phyloP scores from a whole-genome alignment of 2,113 vertebrate genomes.

The Notarius lentiginosus region DNA sequence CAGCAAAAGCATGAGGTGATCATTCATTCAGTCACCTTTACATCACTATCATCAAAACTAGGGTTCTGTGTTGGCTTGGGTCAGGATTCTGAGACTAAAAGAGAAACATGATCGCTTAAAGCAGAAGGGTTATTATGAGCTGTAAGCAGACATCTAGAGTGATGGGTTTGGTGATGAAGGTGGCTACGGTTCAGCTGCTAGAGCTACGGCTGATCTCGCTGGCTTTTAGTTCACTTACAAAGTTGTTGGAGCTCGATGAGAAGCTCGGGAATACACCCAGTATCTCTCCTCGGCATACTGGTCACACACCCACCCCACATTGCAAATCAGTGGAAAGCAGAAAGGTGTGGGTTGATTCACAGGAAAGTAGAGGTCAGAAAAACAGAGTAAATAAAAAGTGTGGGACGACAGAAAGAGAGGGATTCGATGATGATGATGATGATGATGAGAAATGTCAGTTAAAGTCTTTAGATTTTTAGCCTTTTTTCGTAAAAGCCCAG shows the following conservation, averaged over 20 bases:
- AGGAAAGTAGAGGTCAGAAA: neutral
- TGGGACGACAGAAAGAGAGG: constrained; percentile 33
- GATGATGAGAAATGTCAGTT: neutral
- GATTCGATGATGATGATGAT: neutral
- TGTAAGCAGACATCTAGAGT: constrained; percentile 1
- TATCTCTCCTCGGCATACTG: constrained; percentile 94
- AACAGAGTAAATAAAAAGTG: constrained; percentile 5
- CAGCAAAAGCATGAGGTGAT: neutral
- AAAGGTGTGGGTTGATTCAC: neutral
- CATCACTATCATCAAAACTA: neutral
- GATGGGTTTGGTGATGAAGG: neutral
- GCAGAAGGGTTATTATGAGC: constrained; percentile 4
- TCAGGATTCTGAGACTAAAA: neutral
- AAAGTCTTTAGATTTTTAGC: neutral
- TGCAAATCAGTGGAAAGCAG: constrained; percentile 6
- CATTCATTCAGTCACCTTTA: neutral
- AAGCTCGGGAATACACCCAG: constrained; percentile 92
- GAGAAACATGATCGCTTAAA: neutral
- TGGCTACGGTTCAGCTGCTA: constrained; percentile 1
- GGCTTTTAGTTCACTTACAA: constrained; percentile 66
- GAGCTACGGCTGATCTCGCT: neutral
- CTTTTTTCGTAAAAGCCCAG: neutral
- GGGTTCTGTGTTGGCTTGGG: neutral
- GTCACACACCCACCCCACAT: constrained; percentile 17
- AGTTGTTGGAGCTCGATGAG: constrained; percentile 67